These are phyloP conservation scores for Pygoscelis adeliae DNA, from an alignment of 2,113 vertebrate genomes.

Conservation along the genomic window DNA sequence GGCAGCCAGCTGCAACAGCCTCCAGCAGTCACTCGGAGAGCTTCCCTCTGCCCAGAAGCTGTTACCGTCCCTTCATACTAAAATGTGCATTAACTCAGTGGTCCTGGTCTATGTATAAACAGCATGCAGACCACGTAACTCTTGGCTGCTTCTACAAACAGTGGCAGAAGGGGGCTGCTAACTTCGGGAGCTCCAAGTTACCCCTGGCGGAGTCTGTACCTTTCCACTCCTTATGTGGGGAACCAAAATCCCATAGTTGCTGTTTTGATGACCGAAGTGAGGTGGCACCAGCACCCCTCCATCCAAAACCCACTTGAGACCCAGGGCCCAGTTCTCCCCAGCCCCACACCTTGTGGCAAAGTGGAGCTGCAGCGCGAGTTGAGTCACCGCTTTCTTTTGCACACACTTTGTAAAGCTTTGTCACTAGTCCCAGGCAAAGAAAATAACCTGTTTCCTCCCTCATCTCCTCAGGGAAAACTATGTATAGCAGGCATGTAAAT, in stretches of 20 bases:
- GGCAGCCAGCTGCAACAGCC: not conserved
- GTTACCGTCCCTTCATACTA: rapidly evolving
- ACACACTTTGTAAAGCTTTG: not conserved
- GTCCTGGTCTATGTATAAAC: not conserved
- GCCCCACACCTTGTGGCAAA: not conserved
- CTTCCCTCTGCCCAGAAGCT: not conserved
- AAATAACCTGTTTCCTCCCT: not conserved
- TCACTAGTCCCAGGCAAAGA: not conserved
- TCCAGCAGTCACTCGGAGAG: not conserved
- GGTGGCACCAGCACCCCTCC: not conserved
- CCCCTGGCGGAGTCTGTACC: not conserved
- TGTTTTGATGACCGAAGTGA: not conserved
- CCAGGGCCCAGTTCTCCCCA: not conserved
- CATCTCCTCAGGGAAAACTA: not conserved
- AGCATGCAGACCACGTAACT: not conserved
- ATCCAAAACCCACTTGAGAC: not conserved
- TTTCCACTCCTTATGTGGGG: not conserved
- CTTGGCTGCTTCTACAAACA: not conserved
- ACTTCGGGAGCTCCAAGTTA: not conserved
- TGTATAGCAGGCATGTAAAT: not conserved
- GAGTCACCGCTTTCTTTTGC: not conserved
- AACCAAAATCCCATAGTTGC: not conserved
- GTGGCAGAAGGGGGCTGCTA: not conserved
- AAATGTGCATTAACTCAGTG: not conserved
- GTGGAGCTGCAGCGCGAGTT: not conserved